These are phyloP conservation scores for Sebastes reedi DNA, from an alignment of 2,797 vertebrate species.

Conservation along the genomic window DNA sequence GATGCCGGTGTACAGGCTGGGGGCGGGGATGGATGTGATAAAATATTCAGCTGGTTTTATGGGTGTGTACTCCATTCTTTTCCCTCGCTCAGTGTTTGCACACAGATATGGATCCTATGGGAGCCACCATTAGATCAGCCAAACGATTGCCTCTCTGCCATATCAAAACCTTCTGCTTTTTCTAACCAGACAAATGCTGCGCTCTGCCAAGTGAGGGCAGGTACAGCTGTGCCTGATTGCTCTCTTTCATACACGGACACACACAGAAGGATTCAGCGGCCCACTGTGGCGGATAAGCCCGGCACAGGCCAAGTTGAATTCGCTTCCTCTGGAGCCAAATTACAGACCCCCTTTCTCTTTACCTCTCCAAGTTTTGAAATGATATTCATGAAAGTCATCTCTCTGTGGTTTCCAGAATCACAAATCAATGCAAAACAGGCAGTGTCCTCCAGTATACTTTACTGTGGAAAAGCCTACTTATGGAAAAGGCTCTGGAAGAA, in stretches of 20 bases:
- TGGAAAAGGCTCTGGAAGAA: not conserved
- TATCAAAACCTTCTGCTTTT: conserved; percentile 77
- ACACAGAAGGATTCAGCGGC: not conserved
- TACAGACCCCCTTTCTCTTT: not conserved
- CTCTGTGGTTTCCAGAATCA: conserved; percentile 6
- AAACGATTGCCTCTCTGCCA: conserved; percentile 73
- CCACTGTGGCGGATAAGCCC: conserved; percentile 19
- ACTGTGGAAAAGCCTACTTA: not conserved
- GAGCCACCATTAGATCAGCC: conserved; percentile 74
- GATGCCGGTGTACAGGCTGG: conserved; percentile 27
- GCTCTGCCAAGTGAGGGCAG: conserved; percentile 70
- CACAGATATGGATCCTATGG: conserved; percentile 71
- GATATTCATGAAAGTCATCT: conserved; percentile 14
- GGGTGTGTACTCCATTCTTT: conserved; percentile 52
- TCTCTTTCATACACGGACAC: conserved; percentile 13
- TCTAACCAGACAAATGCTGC: conserved; percentile 64
- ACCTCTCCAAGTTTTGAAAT: conserved; percentile 21
- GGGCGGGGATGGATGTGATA: conserved; percentile 43
- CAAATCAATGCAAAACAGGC: conserved; percentile 2
- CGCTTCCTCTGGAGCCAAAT: conserved; percentile 10
- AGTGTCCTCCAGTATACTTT: not conserved
- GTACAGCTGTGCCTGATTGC: conserved; percentile 74
- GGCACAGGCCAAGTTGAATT: not conserved
- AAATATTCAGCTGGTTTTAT: conserved; percentile 69
- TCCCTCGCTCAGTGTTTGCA: conserved; percentile 58